These are phyloP conservation scores for Phalacrocorax carbo DNA, from an alignment of 2,113 vertebrate species.

Conservation along the genomic window DNA sequence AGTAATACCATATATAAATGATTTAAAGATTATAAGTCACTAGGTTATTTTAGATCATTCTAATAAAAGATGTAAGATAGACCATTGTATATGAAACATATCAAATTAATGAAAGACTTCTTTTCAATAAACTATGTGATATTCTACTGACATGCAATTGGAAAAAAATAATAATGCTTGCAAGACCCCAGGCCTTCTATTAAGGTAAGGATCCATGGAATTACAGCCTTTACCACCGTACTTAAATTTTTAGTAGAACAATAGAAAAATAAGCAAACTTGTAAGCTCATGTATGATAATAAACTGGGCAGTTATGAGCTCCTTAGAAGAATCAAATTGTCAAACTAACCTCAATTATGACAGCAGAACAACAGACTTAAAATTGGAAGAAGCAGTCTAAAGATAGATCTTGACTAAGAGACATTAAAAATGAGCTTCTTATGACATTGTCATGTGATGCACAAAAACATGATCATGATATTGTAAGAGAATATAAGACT, in stretches of 20 bases:
- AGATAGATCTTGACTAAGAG: neutral
- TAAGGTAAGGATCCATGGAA: neutral
- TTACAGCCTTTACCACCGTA: neutral
- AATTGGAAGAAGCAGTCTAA: neutral
- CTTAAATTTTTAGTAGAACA: neutral
- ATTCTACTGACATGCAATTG: neutral
- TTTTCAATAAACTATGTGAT: neutral
- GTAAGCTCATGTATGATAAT: neutral
- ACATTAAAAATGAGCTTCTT: neutral
- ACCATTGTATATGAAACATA: neutral
- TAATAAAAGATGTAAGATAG: neutral
- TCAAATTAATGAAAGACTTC: neutral
- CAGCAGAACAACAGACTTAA: neutral
- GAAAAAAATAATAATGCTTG: neutral
- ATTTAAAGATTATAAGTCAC: neutral
- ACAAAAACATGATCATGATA: neutral
- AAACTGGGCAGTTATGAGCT: neutral
- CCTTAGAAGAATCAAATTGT: neutral
- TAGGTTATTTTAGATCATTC: neutral
- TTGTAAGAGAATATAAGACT: neutral
- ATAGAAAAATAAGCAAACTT: neutral
- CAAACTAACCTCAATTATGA: neutral
- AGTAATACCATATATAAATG: neutral
- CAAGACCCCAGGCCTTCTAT: neutral
- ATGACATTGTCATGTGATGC: neutral